Base-by-base conservation (phyloP, 2,888 invertebrate genomes). In the Sabatieria punctata region DNA sequence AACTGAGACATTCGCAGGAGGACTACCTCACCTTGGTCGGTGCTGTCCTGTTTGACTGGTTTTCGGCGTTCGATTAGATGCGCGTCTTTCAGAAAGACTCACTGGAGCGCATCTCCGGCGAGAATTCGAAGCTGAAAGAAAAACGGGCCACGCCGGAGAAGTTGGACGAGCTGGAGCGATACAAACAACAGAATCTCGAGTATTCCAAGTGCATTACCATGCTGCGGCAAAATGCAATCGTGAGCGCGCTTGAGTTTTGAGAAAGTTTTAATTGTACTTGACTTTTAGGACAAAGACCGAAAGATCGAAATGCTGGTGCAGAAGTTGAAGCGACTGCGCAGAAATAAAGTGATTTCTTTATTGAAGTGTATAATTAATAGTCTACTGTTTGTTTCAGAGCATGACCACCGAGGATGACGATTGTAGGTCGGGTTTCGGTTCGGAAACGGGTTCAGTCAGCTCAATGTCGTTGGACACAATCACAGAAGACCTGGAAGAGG, bases 131-230 rank as follows among this genome's bases (percentile, higher is more conserved):
- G 19, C 50, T 61, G 41, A 54, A 54, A 41, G 60, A 60, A 40
- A 60, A 60, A 45, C 50, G 58, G 33, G 57, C 58, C 1, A 59
- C 59, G 41, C 61, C 61, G 1, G 61, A 61, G 49, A 61, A 58
- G 46, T 45, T 61, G 38, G 60, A 60, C 51, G 61, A 61, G 42
- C 50, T 62, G 25, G 55, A 57, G 36, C 48, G 60, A 27, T 62
- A 61, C 48, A 39, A 39, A 15, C 39, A 39, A 43, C 57, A 57
- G 51, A 57, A 60, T 25, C 49, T 61, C 6, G 61, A 61, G 45
- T 57, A 59, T 46, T 61, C 60, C 33, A 61, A 61, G 39, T 61
- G 61, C 51, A 61, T 62, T 37, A 62, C 60, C 11, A 60, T 60
- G 2, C 51, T 62, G 15, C 48, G 61, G 22, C 57, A 57, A 47